phyloP scores from a whole-genome alignment of 2,888 invertebrate genomes.

The Sminthurinus aureus region DNA sequence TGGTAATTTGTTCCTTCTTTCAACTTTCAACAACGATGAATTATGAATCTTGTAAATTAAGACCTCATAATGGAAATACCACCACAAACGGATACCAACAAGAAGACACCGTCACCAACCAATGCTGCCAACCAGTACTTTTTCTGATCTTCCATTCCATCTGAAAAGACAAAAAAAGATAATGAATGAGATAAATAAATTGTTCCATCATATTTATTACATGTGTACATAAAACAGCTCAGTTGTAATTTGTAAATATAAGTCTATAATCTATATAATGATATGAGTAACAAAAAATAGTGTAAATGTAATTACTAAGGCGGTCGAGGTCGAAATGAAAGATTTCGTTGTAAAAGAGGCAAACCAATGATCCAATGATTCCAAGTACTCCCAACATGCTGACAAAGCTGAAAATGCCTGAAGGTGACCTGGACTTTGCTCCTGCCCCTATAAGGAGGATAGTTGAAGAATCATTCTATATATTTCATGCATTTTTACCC shows the following conservation, averaged over 20 bases:
- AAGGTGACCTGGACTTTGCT: constrained; percentile 50
- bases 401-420: constrained; percentile 50
- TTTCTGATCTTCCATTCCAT: constrained; percentile 24
- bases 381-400: constrained; percentile 52
- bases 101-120: constrained; percentile 49
- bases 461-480: constrained; percentile 3
- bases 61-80: constrained; percentile 21
- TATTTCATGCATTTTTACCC: constrained; percentile 45
- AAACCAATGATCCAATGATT: constrained; percentile 45
- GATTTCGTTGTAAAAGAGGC: constrained; percentile 43
- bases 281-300: no score
- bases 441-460: constrained; percentile 5
- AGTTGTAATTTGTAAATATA: no score
- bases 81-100: constrained; percentile 37
- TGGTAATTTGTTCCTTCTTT: no score
- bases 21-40: no score
- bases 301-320: not conserved
- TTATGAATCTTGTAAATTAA: not conserved
- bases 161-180: no score
- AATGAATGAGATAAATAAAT: no score
- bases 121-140: constrained; percentile 44
- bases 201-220: no score
- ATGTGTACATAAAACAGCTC: no score
- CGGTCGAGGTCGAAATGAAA: constrained; percentile 29
- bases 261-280: constrained; percentile 28